Conservation (phyloP, 2,113 vertebrate genomes). For the Gallinago jamesoni region DNA sequence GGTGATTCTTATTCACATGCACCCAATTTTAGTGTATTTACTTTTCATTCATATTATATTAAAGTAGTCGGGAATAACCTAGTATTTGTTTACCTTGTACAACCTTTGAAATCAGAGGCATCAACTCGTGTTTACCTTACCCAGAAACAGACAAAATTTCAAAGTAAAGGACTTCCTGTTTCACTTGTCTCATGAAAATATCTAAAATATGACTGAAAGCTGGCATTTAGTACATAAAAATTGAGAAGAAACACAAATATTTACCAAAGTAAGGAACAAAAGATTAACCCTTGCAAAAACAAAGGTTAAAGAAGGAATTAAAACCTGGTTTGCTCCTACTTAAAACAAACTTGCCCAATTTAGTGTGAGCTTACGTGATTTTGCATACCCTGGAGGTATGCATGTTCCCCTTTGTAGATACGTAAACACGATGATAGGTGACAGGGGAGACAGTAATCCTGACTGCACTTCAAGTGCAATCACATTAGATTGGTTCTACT, state of each 20-base stretch:
- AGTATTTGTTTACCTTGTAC: neutral
- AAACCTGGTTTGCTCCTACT: neutral
- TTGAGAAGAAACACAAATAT: neutral
- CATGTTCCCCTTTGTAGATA: neutral
- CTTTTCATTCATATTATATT: neutral
- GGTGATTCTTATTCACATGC: neutral
- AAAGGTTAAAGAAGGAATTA: neutral
- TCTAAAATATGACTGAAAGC: neutral
- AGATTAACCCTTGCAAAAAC: neutral
- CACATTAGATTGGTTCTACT: neutral
- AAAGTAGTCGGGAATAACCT: neutral
- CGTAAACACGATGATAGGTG: rapidly evolving
- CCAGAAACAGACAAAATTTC: neutral
- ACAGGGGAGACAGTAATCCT: neutral
- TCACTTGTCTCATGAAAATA: neutral
- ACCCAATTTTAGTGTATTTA: neutral
- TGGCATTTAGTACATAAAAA: neutral
- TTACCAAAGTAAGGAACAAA: neutral
- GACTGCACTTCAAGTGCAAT: neutral
- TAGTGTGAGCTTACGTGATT: neutral
- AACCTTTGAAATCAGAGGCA: neutral
- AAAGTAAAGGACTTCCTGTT: neutral
- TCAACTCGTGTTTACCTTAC: neutral
- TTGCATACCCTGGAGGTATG: neutral
- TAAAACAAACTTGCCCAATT: neutral